Percentiles rank a stretch among this genome's conserved stretches.
phyloP scores from a whole-genome alignment of 2,797 vertebrate genomes.

The Arvicola amphibius region DNA sequence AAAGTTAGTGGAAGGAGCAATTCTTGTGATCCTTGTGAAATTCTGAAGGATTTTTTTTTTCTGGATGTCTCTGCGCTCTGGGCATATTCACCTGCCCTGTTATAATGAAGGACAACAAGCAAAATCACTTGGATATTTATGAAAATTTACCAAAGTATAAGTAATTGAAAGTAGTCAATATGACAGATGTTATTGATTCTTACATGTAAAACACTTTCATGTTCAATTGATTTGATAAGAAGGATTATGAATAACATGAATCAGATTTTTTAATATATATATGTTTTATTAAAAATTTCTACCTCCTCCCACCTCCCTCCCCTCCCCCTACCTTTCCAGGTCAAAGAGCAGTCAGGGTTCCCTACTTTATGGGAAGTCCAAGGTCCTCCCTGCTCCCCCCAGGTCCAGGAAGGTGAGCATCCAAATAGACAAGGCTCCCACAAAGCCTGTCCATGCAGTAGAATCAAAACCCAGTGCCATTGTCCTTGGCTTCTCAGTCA shows the following conservation, averaged over 20 bases:
- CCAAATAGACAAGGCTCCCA: too few relatives aligned
- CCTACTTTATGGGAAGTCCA: too few relatives aligned
- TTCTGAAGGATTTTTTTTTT: background rate
- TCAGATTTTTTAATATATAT: too few relatives aligned
- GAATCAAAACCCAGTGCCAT: too few relatives aligned
- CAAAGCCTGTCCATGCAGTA: too few relatives aligned
- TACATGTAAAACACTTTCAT: background rate
- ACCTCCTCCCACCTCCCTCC: too few relatives aligned
- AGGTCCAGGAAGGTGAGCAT: too few relatives aligned
- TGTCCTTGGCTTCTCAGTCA: too few relatives aligned
- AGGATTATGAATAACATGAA: background rate
- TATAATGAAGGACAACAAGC: background rate
- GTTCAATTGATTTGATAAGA: conserved; percentile 13
- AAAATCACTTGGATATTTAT: background rate
- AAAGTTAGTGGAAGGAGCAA: background rate
- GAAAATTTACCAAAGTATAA: background rate
- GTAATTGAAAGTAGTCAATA: background rate
- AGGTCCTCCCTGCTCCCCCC: too few relatives aligned
- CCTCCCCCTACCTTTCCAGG: too few relatives aligned
- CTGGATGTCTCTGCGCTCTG: fast-evolving
- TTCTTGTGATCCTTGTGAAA: background rate
- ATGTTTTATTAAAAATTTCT: too few relatives aligned
- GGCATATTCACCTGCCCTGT: background rate
- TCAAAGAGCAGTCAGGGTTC: too few relatives aligned
- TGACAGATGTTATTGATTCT: background rate